Conservation (phyloP, 2,888 invertebrate genomes). For the Aporophyla lueneburgensis region DNA sequence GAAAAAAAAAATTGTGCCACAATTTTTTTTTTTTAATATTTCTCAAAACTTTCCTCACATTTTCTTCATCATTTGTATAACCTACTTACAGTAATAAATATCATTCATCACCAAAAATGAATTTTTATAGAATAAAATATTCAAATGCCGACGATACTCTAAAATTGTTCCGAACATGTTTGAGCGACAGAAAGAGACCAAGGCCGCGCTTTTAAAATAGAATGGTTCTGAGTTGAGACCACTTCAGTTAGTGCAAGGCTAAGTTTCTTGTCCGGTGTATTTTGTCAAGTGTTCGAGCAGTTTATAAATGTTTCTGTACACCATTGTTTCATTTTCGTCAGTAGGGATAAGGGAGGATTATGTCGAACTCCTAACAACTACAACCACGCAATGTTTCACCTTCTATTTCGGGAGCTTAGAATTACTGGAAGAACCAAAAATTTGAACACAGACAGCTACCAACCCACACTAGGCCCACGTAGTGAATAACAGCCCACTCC, state of each 20-base stretch:
- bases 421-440: too few species aligned
- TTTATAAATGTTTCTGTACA: not conserved
- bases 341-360: not conserved
- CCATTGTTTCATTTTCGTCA: not conserved
- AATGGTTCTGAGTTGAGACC: conserved; percentile 21
- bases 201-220: conserved; percentile 50
- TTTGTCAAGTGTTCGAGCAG: conserved; percentile 27
- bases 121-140: conserved; percentile 10
- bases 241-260: conserved; percentile 45
- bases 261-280: conserved; percentile 4
- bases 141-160: not conserved
- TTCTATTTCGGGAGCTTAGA: not conserved
- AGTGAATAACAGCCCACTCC: too few species aligned
- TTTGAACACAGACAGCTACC: too few species aligned
- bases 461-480: too few species aligned
- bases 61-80: too few species aligned
- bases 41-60: too few species aligned
- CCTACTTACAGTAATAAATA: not conserved
- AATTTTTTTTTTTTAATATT: too few species aligned
- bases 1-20: too few species aligned
- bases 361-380: not conserved
- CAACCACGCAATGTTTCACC: not conserved
- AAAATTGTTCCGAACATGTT: conserved; percentile 24
- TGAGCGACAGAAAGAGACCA: conserved; percentile 32
- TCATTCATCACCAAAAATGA: not conserved